These are phyloP conservation scores for Scaptomyza reducta DNA, from an alignment of 2,888 invertebrate genomes.

Conservation along the genomic window DNA sequence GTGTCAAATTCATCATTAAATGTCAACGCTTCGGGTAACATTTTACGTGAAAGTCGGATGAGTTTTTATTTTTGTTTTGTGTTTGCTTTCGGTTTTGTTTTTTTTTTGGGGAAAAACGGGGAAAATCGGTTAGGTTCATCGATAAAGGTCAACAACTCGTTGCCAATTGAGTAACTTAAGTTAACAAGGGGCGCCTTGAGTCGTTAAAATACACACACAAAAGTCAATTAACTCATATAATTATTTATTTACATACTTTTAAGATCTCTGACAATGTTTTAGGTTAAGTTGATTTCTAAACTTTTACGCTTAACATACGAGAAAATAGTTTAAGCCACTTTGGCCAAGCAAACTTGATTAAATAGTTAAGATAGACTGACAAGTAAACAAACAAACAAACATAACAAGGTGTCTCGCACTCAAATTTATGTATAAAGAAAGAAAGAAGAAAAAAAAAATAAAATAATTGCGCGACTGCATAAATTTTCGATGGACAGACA, in stretches of 20 bases:
- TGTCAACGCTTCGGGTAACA: constrained; percentile 81
- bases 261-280: too few species aligned
- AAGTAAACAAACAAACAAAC: constrained; percentile 16
- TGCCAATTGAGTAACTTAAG: constrained; percentile 74
- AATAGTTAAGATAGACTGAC: constrained; percentile 28
- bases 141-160: constrained; percentile 75
- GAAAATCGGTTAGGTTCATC: constrained; percentile 46
- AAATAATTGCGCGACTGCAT: constrained; percentile 78
- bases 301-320: constrained; percentile 1
- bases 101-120: constrained; percentile 31
- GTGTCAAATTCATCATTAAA: constrained; percentile 84
- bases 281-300: neutral
- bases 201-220: neutral
- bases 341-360: constrained; percentile 26
- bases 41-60: constrained; percentile 64
- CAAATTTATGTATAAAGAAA: constrained; percentile 17
- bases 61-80: neutral
- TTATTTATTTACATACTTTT: too few species aligned
- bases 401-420: constrained; percentile 47
- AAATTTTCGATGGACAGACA: constrained; percentile 63
- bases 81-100: constrained; percentile 12
- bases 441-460: constrained; percentile 9
- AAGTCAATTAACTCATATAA: neutral
- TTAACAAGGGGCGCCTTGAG: constrained; percentile 50
- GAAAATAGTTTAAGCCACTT: neutral